These are phyloP conservation scores for Nemotelus pantherinus DNA, from an alignment of 2,888 invertebrate genomes.

Conservation along the genomic window DNA sequence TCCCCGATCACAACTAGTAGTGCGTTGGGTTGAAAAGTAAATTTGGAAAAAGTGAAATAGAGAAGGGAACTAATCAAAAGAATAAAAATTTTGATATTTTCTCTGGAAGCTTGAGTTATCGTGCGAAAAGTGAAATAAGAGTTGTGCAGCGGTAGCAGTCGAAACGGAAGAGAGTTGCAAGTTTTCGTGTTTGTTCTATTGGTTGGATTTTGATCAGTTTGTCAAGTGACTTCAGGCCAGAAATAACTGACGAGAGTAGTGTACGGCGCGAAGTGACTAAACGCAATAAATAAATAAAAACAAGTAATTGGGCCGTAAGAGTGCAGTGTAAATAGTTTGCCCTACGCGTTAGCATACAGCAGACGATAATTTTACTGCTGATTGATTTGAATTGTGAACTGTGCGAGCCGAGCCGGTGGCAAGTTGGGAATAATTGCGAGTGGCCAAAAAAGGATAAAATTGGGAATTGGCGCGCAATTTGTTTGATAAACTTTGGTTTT, in stretches of 20 bases:
- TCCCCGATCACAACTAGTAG: constrained; percentile 18
- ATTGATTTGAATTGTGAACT: no score
- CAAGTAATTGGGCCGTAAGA: constrained; percentile 20
- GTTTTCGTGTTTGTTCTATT: neutral
- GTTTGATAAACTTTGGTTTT: no score
- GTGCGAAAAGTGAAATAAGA: no score
- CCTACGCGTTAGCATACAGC: constrained; percentile 14
- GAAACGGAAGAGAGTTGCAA: neutral
- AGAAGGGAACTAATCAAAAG: no score
- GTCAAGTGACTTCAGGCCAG: constrained; percentile 2
- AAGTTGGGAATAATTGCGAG: no score
- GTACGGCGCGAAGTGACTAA: constrained; percentile 8
- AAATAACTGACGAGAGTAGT: neutral
- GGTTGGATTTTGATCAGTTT: neutral
- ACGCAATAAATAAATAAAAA: constrained; percentile 9
- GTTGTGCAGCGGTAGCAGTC: neutral
- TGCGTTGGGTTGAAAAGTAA: constrained; percentile 8
- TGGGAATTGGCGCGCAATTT: constrained; percentile 13
- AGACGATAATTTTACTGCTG: neutral
- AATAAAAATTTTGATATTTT: no score
- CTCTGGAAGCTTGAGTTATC: no score
- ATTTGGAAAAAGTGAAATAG: neutral
- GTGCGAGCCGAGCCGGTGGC: no score
- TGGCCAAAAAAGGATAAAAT: neutral
- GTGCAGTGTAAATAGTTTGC: constrained; percentile 27